Evolutionary conservation across 2,888 invertebrate species (phyloP), one percentile per base, ranked within the genome.

Genomic region (Cephus pulcher): DNA sequence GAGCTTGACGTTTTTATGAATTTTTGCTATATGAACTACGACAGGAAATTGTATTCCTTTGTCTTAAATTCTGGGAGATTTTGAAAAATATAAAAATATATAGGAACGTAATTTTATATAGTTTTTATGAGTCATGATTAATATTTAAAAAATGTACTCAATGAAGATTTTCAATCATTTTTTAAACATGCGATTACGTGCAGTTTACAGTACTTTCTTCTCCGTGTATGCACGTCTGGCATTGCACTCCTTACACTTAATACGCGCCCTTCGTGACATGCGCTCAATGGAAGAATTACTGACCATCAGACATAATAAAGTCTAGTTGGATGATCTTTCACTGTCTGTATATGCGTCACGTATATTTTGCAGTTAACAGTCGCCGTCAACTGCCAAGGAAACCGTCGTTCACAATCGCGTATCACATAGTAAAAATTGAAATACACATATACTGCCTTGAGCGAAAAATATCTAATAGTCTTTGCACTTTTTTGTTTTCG

Each of bases 261-360:
- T 56, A 9, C 56, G 56, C 56, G 15, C 56, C 56, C 56, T 56
- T 56, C 71, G 79, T 80, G 85, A 85, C 85, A 87, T 88, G 87
- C 87, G 85, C 89, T 86, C 84, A 86, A 88, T 88, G 86, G 84
- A 85, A 74, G 76, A 79, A 83, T 87, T 85, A 84, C 74, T 77
- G 79, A 82, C 78, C 78, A 85, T 86, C 84, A 86, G 83, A 80
- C 82, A 78, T 83, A 87, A 87, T 86, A 83, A 88, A 85, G 83
- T 80, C 81, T 83, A 84, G 56, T 56, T 56, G 56, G 56, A 56
- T 56, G 56, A 56, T 56, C 56, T 56, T 23, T 56, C 56, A 23
- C 56, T 56, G 56, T 23, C 56, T 9, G 9, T 9, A 23, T 56
- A 56, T 56, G 23, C 23, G 23, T 56, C 56, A 56, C 56, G 56